Percentiles rank a stretch among this genome's conserved stretches.
phyloP scores from a whole-genome alignment of 2,888 invertebrate species.

The Pseudococcus longispinus region DNA sequence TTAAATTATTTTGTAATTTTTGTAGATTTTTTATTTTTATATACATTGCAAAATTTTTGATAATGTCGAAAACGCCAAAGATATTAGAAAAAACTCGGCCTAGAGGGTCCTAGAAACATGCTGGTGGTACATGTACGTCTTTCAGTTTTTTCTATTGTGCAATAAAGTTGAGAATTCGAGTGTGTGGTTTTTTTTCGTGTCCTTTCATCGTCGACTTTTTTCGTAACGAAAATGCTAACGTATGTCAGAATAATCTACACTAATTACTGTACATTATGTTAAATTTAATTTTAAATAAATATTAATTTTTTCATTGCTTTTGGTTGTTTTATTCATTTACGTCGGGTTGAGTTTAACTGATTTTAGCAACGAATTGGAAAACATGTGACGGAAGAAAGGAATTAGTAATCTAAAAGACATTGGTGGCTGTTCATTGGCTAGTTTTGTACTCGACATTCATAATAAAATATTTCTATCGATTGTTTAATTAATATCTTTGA shows the following conservation, averaged over 20 bases:
- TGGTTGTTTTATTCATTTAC: background rate
- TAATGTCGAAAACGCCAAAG: constrained; percentile 16
- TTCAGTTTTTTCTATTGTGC: constrained; percentile 42
- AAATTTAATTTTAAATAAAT: constrained; percentile 29
- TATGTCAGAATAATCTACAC: constrained; percentile 40
- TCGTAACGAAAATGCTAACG: background rate
- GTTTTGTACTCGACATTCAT: background rate
- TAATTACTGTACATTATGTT: constrained; percentile 43
- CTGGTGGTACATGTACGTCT: constrained; percentile 41
- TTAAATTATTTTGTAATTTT: constrained; percentile 47
- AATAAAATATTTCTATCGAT: background rate
- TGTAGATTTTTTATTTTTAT: constrained; percentile 42
- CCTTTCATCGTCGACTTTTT: background rate
- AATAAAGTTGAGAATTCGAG: constrained; percentile 24
- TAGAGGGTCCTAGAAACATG: constrained; percentile 6
- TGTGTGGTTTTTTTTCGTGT: background rate
- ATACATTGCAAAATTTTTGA: constrained; percentile 33
- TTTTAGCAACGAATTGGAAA: background rate
- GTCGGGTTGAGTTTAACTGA: background rate
- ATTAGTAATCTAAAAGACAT: background rate
- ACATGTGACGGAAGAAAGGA: too few relatives aligned
- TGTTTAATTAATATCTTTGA: background rate
- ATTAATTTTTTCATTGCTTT: constrained; percentile 28
- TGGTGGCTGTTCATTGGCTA: background rate
- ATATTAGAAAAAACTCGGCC: background rate